Evolutionary conservation across 2,113 vertebrate species (phyloP), one percentile per base, ranked within the genome.

Genomic region (Brachionichthys hirsutus): DNA sequence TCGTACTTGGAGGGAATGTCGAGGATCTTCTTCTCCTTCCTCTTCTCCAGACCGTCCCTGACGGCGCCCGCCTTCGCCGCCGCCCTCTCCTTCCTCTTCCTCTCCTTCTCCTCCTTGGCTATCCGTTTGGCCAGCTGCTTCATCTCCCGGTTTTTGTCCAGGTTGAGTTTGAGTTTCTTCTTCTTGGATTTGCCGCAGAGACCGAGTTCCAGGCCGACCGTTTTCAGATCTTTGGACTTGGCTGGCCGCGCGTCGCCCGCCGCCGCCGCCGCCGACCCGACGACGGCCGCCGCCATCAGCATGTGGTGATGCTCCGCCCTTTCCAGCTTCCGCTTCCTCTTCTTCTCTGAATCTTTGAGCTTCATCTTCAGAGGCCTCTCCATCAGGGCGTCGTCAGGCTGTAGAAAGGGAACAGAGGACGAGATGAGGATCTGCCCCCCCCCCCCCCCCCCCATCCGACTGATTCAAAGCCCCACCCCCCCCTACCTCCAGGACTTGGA

Each of bases 1-100:
- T 99, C 97, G 0, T 99, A 98, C 73, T 98, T 98, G 1, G 97
- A 98, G 11, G 97, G 97, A 72, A 99, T 98, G 83, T 99, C 97
- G 19, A 99, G 88, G 50, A 98, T 92, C 70, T 98, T 98, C 85
- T 93, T 96, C 87, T 98, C 97, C 79, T 94, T 92, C 76, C 95
- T 95, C 42, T 94, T 97, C 80, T 99, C 96, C 17, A 92, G 79
- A 14, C 83, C 91, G 12, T 98, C 97, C 65, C 95, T 94, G 54
- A 89, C 69, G 44, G 94, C 90, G 46, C 98, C 96, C 0, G 90
- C 93, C 83, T 96, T 98, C 9, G 93, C 86, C 0, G 92, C 92
- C 0, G 93, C 94, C 65, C 95, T 98, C 82, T 98, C 96, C 45
- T 96, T 93, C 65, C 97, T 94, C 77, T 98, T 97, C 79, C 96